These are phyloP conservation scores for Lucilia sericata DNA, from an alignment of 1,140 invertebrate genomes.

Conservation along the genomic window DNA sequence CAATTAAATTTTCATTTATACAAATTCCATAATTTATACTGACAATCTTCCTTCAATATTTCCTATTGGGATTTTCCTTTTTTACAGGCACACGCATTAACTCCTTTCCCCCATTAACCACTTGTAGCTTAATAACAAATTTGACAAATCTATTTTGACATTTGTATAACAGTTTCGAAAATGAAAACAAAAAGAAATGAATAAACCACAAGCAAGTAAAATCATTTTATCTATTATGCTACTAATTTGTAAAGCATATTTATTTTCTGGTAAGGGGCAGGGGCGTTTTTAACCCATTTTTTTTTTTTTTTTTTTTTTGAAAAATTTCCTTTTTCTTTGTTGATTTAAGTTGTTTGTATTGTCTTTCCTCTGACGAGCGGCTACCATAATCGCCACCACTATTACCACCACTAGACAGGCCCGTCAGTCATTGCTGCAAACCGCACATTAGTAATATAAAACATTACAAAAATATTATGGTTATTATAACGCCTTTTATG, in stretches of 20 bases:
- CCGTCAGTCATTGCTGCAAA: background rate
- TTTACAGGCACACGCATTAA: background rate
- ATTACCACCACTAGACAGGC: background rate
- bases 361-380: background rate
- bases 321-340: background rate
- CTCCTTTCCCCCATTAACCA: background rate
- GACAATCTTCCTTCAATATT: background rate
- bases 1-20: too few relatives aligned
- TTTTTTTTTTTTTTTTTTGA: background rate
- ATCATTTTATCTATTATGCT: constrained; percentile 35
- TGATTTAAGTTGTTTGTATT: background rate
- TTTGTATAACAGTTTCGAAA: background rate
- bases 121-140: constrained; percentile 40
- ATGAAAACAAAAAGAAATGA: background rate
- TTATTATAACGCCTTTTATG: constrained; percentile 37
- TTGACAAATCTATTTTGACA: constrained; percentile 49
- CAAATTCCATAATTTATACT: background rate
- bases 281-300: constrained; percentile 26
- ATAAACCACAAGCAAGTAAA: constrained; percentile 14
- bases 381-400: background rate
- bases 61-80: background rate
- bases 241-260: constrained; percentile 28
- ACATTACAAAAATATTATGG: constrained; percentile 38
- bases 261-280: background rate
- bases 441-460: constrained; percentile 18